These are phyloP conservation scores for Romanogobio albipinnatus DNA, from an alignment of 2,113 vertebrate genomes.

Conservation along the genomic window DNA sequence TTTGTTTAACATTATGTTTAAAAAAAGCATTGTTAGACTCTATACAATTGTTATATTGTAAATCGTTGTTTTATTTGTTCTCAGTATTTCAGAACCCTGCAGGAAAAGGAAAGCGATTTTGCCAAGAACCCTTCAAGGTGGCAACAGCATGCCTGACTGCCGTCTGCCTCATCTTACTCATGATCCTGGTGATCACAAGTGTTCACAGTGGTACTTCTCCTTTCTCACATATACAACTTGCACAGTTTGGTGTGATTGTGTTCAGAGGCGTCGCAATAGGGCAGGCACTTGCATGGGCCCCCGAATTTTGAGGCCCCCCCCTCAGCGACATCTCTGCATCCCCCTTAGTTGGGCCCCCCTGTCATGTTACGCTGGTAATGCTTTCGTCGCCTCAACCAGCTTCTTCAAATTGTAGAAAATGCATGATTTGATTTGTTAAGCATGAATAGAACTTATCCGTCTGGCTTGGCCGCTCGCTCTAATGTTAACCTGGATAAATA, in stretches of 20 bases:
- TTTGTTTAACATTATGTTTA: background rate
- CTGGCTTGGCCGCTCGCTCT: no score
- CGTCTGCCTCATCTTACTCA: conserved; percentile 39
- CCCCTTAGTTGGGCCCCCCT: no score
- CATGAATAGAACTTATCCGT: no score
- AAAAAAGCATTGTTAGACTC: background rate
- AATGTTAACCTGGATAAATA: no score
- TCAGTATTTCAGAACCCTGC: background rate
- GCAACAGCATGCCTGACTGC: conserved; percentile 26
- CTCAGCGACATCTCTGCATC: no score
- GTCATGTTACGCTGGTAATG: no score
- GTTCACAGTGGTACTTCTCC: conserved; percentile 11
- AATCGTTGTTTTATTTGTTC: background rate
- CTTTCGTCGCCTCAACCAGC: no score
- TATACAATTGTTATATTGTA: background rate
- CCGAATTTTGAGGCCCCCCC: no score
- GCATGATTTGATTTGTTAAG: no score
- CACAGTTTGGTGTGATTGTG: background rate
- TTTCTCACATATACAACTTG: background rate
- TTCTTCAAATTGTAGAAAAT: no score
- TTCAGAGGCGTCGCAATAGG: no score
- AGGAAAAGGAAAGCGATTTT: background rate
- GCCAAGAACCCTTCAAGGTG: conserved; percentile 25
- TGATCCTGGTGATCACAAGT: conserved; percentile 20
- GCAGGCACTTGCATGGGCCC: no score